Evolutionary conservation across 2,797 vertebrate genomes (phyloP), one percentile per base, ranked within the genome.

Genomic region (Chelon labrosus): DNA sequence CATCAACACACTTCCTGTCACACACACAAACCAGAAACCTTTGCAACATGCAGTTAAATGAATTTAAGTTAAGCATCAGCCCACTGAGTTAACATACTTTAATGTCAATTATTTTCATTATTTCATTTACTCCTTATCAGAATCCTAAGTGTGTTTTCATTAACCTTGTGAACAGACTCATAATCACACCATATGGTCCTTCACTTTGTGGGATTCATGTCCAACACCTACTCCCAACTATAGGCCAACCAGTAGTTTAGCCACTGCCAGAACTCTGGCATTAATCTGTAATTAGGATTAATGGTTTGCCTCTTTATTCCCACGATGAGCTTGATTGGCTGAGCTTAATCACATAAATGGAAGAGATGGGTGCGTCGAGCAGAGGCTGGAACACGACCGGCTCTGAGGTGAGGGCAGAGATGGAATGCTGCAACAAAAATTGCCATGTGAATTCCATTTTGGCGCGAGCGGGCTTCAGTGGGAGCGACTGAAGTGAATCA

Each of bases 81-180:
- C 63, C 52, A 51, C 55, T 59, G 77, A 78, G 71, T 84, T 50
- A 65, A 37, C 35, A 1, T 70, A 70, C 69, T 79, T 84, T 77
- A 61, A 56, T 84, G 73, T 82, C 70, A 80, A 72, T 87, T 85
- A 82, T 85, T 55, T 71, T 64, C 55, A 57, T 60, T 61, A 57
- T 75, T 79, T 53, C 37, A 74, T 83, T 84, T 65, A 61, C 22
- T 79, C 65, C 50, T 77, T 82, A 86, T 86, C 84, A 79, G 72
- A 67, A 84, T 85, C 58, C 73, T 73, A n/a, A 57, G 73, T 25
- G 20, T 81, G 76, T 79, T 85, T 85, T 83, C 73, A 91, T 92
- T 90, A 90, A 90, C 83, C 85, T 85, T 85, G 77, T 52, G 53
- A 73, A 80, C 68, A 83, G 84, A 89, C 85, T 85, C 54, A 75